These are phyloP conservation scores for Bellardia bayeri DNA, from an alignment of 2,888 invertebrate genomes.

Conservation along the genomic window DNA sequence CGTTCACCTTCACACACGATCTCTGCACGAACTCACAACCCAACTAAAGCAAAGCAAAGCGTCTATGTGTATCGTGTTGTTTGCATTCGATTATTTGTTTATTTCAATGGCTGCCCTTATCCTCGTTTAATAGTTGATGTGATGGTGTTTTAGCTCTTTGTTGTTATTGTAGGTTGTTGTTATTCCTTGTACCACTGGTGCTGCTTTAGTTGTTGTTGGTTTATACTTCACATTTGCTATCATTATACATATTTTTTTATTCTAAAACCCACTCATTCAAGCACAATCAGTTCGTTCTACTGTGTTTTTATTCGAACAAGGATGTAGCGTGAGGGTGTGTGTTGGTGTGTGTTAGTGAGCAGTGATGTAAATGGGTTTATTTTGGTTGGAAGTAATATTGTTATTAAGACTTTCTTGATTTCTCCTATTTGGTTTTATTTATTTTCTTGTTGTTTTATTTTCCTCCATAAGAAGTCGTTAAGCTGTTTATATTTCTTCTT, in stretches of 20 bases:
- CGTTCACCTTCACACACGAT: neutral
- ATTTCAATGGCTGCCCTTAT: constrained; percentile 43
- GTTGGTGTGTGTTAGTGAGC: neutral
- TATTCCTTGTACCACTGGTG: neutral
- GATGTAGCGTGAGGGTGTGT: neutral
- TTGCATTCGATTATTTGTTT: constrained; percentile 1
- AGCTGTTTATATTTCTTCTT: constrained; percentile 19
- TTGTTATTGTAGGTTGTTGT: neutral
- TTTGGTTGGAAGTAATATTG: constrained; percentile 1
- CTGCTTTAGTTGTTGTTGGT: constrained; percentile 23
- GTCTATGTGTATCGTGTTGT: neutral
- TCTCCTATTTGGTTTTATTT: constrained; percentile 26
- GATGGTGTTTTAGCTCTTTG: constrained; percentile 2
- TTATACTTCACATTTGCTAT: neutral
- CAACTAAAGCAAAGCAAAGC: neutral
- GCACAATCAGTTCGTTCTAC: neutral
- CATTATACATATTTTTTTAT: neutral
- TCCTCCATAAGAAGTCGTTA: constrained; percentile 17
- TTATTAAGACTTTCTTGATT: constrained; percentile 40
- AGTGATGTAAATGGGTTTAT: constrained; percentile 2
- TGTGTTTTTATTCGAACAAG: neutral
- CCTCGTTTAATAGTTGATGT: constrained; percentile 28
- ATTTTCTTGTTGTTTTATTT: constrained; percentile 26
- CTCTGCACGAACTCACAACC: neutral
- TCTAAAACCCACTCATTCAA: neutral